Conservation (phyloP, 2,113 vertebrate species). For the Aegithalos caudatus region DNA sequence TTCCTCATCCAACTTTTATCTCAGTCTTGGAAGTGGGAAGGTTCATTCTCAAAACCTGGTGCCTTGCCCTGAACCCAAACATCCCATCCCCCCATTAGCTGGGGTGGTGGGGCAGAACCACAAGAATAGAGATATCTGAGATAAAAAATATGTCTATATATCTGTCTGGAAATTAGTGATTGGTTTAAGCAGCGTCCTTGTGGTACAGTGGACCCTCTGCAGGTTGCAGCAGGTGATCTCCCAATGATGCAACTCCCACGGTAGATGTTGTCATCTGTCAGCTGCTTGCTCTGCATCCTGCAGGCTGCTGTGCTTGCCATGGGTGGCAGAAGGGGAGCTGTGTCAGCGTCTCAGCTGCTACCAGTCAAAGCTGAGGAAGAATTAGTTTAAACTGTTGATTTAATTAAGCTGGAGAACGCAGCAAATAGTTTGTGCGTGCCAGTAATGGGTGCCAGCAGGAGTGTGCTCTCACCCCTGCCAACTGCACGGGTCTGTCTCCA, state of each 20-base stretch:
- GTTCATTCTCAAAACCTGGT: not conserved
- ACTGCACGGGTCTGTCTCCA: not conserved
- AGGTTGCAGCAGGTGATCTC: not conserved
- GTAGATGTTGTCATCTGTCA: not conserved
- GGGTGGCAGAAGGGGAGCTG: not conserved
- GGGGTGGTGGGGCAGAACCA: not conserved
- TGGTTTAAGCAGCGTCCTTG: not conserved
- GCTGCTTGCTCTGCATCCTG: not conserved
- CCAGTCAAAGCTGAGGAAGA: not conserved
- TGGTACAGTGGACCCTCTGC: not conserved
- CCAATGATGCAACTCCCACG: not conserved
- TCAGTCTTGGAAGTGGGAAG: not conserved
- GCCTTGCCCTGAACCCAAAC: not conserved
- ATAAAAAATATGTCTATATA: rapidly evolving
- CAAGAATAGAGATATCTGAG: not conserved
- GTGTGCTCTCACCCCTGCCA: not conserved
- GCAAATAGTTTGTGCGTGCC: not conserved
- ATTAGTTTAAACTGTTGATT: not conserved
- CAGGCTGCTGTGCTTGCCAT: not conserved
- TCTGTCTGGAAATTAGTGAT: not conserved
- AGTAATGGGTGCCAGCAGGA: not conserved
- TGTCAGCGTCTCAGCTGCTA: not conserved
- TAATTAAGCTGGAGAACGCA: not conserved
- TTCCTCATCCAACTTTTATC: not conserved
- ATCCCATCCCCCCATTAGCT: not conserved